Evolutionary conservation across 1,140 invertebrate species (phyloP).

Genomic region (Leptinotarsa lineolata): DNA sequence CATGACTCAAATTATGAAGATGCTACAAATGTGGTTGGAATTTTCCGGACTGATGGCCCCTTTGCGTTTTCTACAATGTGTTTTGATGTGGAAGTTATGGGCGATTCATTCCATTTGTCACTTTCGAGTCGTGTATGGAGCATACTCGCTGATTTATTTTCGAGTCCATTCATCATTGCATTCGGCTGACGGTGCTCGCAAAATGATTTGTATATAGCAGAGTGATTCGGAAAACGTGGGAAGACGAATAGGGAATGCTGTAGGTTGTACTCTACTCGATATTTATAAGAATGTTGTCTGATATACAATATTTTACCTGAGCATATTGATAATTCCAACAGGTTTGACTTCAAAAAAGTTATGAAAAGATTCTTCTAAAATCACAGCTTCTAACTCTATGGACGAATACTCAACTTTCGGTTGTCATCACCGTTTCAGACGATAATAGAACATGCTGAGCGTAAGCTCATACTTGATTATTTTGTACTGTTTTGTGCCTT

Average conservation of each 20-base stretch:
- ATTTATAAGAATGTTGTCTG: not conserved
- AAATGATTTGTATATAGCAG: not conserved
- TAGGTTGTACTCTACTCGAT: not conserved
- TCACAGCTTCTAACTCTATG: too few species aligned
- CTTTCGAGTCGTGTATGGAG: not conserved
- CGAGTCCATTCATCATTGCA: not conserved
- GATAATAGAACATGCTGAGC: too few species aligned
- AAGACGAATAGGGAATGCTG: not conserved
- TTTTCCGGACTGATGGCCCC: not conserved
- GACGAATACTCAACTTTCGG: too few species aligned
- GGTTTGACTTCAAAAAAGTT: too few species aligned
- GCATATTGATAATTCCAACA: too few species aligned
- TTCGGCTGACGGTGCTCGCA: not conserved
- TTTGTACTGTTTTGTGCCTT: too few species aligned
- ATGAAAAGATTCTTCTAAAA: too few species aligned
- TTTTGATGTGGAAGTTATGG: not conserved
- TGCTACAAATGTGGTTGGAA: too few species aligned
- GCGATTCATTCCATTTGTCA: not conserved
- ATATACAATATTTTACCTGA: too few species aligned
- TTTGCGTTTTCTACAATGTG: not conserved
- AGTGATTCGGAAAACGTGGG: not conserved
- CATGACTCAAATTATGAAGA: too few species aligned
- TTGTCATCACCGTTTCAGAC: too few species aligned
- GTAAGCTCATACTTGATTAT: too few species aligned
- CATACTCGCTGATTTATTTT: not conserved